Conservation (phyloP, 2,113 vertebrate genomes). For the Dendropsophus ebraccatus region DNA sequence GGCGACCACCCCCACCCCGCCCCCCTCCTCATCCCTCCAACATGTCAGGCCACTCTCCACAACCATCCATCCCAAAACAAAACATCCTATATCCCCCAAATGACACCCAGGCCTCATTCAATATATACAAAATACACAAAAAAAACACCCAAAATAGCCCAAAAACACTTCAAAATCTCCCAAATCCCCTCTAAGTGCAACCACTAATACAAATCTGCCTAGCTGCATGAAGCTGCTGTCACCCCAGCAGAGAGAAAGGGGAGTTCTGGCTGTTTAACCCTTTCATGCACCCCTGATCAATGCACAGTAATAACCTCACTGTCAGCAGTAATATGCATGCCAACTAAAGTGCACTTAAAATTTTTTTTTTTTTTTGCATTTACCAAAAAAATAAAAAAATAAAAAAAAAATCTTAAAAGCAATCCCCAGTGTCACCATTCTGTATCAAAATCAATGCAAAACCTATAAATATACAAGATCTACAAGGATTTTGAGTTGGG, state of each 20-base stretch:
- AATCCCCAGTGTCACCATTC: neutral
- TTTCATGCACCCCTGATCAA: neutral
- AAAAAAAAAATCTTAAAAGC: neutral
- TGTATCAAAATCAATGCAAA: neutral
- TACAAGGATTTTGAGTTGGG: neutral
- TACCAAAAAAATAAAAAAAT: neutral
- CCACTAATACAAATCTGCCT: neutral
- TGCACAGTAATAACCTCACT: neutral
- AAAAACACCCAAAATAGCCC: neutral
- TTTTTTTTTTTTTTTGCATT: too few species aligned
- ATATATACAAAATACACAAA: neutral
- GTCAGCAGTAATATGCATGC: neutral
- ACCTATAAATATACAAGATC: too few species aligned
- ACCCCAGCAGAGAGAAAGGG: neutral
- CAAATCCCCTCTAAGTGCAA: neutral
- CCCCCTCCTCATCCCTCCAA: neutral
- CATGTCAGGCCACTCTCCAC: neutral
- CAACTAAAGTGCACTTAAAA: neutral
- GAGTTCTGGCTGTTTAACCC: neutral
- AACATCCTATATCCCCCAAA: neutral
- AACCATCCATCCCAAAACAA: neutral
- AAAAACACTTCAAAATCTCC: neutral
- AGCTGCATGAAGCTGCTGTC: too few species aligned
- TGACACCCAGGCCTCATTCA: neutral
- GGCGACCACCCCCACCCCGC: neutral